Evolutionary conservation across 2,797 vertebrate genomes (phyloP).

Genomic region (Lycodopsis pacificus): DNA sequence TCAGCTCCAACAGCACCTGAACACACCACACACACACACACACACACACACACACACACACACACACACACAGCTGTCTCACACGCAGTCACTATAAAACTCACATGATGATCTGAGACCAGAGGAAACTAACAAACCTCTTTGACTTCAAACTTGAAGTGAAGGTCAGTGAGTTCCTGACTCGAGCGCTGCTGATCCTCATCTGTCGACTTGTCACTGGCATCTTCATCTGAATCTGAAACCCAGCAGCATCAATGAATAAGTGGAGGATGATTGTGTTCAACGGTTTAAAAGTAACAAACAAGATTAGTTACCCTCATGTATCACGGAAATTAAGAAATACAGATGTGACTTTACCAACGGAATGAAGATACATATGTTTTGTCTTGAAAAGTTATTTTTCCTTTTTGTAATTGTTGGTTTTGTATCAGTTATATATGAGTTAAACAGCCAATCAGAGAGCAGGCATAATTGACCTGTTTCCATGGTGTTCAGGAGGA

Average conservation of each 20-base stretch:
- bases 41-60: neutral
- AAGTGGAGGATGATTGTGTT: neutral
- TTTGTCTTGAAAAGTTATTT: neutral
- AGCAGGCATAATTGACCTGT: constrained; percentile 82
- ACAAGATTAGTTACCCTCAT: neutral
- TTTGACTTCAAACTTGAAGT: constrained; percentile 94
- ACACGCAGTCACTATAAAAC: neutral
- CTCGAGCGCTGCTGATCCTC: constrained; percentile 69
- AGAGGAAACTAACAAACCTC: constrained; percentile 77
- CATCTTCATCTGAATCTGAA: constrained; percentile 93
- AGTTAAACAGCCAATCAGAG: neutral
- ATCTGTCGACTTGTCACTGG: constrained; percentile 82
- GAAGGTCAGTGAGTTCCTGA: constrained; percentile 89
- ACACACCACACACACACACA: constrained; percentile 8
- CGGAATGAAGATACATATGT: neutral
- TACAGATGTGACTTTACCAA: neutral
- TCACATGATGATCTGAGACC: neutral
- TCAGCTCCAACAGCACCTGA: constrained; percentile 93
- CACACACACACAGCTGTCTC: neutral
- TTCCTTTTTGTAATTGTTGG: no score
- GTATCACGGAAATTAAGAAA: neutral
- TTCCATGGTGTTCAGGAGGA: constrained; percentile 81
- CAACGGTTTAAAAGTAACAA: neutral
- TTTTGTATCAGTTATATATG: neutral
- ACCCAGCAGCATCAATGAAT: neutral